These are phyloP conservation scores for Pseudonaja textilis DNA, from an alignment of 2,113 vertebrate genomes.

Conservation along the genomic window DNA sequence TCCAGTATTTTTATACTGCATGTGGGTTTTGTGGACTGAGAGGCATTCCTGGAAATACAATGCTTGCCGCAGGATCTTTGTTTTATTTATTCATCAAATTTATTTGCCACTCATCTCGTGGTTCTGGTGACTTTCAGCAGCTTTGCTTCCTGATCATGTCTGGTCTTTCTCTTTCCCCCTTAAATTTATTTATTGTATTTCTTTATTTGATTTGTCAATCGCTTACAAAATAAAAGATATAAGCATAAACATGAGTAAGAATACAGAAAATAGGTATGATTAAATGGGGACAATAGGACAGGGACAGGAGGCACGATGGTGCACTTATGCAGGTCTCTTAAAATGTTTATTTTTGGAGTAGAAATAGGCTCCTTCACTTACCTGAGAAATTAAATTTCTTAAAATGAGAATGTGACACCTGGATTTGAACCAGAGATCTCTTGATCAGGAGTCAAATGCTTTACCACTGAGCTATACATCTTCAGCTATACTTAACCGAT, in stretches of 20 bases:
- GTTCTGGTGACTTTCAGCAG: not conserved
- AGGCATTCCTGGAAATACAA: not conserved
- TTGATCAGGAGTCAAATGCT: slow-evolving; percentile 19
- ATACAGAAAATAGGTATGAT: too few species aligned
- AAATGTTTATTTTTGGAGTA: not conserved
- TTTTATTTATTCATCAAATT: not conserved
- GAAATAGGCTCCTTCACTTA: not conserved
- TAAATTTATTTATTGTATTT: not conserved
- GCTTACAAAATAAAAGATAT: too few species aligned
- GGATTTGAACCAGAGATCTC: slow-evolving; percentile 8
- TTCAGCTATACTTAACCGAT: too few species aligned
- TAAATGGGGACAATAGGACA: too few species aligned
- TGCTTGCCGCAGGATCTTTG: not conserved
- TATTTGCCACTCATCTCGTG: not conserved
- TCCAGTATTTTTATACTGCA: not conserved
- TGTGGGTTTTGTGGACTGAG: not conserved
- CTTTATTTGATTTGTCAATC: too few species aligned
- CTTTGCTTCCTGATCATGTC: not conserved
- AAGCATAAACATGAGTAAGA: too few species aligned
- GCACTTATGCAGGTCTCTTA: too few species aligned
- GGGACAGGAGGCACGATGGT: too few species aligned
- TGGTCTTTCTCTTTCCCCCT: not conserved
- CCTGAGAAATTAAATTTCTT: not conserved
- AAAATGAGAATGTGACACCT: not conserved
- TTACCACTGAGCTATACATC: slow-evolving; percentile 3